Base-by-base conservation (phyloP, 2,888 invertebrate genomes). In the Nemotelus nigrinus region DNA sequence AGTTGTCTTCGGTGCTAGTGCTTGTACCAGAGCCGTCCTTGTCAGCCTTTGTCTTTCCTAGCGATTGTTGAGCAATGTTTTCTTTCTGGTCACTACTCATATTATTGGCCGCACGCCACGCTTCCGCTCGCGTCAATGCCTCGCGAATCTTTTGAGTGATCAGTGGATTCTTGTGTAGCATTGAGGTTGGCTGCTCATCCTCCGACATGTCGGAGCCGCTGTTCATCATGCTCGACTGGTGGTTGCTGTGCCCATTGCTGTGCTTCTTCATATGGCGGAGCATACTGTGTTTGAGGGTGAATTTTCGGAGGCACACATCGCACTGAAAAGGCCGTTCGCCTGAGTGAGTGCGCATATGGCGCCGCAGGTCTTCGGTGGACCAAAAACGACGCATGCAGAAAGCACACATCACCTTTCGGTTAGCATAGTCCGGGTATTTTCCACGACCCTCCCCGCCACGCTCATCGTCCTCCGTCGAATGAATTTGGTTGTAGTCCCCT, bases 211-310 rank as follows among this genome's bases (percentile, higher is more conserved):
- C 87, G 39, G 87, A 87, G 3, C 85, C 85, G 64, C 85, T 85
- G 79, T 85, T 85, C n/a, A 79, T 77, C 0, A 81, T 78, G 50
- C 80, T 82, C 2, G 79, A 76, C 39, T 82, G 81, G 58, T 84
- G 84, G 47, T 83, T 84, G 77, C 91, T 90, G 68, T 90, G 89
- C 4, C 91, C 89, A 78, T 90, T 90, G 80, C 90, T 91, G 85
- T 97, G 97, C 86, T 96, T 97, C 88, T 96, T 96, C 82, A 96
- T 90, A 85, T 97, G 97, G 0, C 97, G 91, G 81, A 97, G 89
- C 97, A 97, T 97, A 87, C 96, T 96, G 89, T 97, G 97, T 84
- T 97, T 97, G 67, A 97, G 88, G 0, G 97, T 97, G 88, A 97
- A 97, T 80, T 94, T 91, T 4, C 96, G 90, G 55, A 93, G 88